Evolutionary conservation across 2,797 vertebrate genomes (phyloP), one percentile per base, ranked within the genome.

Genomic region (Clangula hyemalis): DNA sequence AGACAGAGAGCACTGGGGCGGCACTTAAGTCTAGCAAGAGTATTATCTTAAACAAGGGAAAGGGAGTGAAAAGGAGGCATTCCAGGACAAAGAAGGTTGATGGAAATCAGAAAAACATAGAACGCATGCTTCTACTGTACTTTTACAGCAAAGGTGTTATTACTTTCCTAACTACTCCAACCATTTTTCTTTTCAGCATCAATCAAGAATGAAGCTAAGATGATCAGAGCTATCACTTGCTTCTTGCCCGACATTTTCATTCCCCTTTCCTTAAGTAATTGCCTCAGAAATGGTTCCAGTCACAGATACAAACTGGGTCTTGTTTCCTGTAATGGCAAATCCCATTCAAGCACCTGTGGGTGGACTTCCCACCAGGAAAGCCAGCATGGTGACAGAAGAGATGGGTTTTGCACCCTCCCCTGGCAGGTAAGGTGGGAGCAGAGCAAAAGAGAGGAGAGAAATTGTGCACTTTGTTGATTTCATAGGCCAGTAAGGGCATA

Each of bases 11-110:
- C 25, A 66, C 27, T 39, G 54, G 66, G 58, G n/a, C 16, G 0
- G 1, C 21, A 70, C 13, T 6, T 51, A 53, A 75, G 78, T 60
- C 0, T 2, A 11, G 28, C 25, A 13, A 1, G 13, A 32, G 7
- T 43, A 34, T 49, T n/a, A 43, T 34, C 16, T 57, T 65, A 83
- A 90, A 72, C 38, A 61, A 49, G 11, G 45, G 8, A 76, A 80
- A 39, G 12, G 11, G 5, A 21, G 11, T 49, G 34, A 16, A n/a
- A 70, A 84, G 21, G 49, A 70, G 14, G 11, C 51, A 1, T 70
- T 51, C 19, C 21, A 49, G 10, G 47, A 30, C 22, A 68, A 28
- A 0, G 0, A 93, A 85, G 13, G 41, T 13, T 90, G 85, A 57
- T 34, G 34, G 24, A 36, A 76, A 71, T 9, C 13, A 49, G 10